Percentiles rank a stretch among this genome's conserved stretches.
These are phyloP conservation scores for Leptinotarsa peninsularis DNA, from an alignment of 2,888 invertebrate genomes.

Conservation along the genomic window DNA sequence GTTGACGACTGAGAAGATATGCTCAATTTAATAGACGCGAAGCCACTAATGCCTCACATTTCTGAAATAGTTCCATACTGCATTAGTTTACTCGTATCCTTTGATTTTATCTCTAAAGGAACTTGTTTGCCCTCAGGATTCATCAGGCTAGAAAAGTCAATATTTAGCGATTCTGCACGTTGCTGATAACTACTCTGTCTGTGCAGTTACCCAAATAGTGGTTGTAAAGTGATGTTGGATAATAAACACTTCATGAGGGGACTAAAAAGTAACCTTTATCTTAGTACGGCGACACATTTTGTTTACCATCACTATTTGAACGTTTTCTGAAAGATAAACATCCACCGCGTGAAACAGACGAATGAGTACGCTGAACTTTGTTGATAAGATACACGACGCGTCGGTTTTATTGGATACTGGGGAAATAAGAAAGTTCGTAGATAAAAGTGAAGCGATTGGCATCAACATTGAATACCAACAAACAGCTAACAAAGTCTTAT, in stretches of 20 bases:
- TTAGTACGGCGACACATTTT: constrained; percentile 25
- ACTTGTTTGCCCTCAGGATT: constrained; percentile 10
- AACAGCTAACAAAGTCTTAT: too few species aligned
- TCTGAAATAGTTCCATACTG: neutral
- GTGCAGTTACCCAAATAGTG: constrained; percentile 12
- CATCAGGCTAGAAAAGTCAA: constrained; percentile 19
- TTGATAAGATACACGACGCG: constrained; percentile 22
- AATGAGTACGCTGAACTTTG: constrained; percentile 21
- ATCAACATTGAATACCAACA: too few species aligned
- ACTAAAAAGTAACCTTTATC: constrained; percentile 24
- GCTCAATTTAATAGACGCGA: constrained; percentile 7
- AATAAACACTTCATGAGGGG: constrained; percentile 1
- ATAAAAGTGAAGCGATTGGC: neutral
- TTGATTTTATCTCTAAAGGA: neutral
- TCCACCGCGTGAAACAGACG: constrained; percentile 16
- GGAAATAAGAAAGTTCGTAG: neutral
- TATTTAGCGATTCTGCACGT: constrained; percentile 21
- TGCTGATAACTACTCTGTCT: constrained; percentile 24
- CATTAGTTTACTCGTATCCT: neutral
- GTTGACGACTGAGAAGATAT: constrained; percentile 4
- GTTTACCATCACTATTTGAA: constrained; percentile 27
- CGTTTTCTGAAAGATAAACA: constrained; percentile 20
- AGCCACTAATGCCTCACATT: constrained; percentile 3
- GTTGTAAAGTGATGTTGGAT: constrained; percentile 14
- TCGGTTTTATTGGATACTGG: constrained; percentile 7